Evolutionary conservation across 2,113 vertebrate genomes (phyloP), one percentile per base, ranked within the genome.

Genomic region (Leptocoma aspasia): DNA sequence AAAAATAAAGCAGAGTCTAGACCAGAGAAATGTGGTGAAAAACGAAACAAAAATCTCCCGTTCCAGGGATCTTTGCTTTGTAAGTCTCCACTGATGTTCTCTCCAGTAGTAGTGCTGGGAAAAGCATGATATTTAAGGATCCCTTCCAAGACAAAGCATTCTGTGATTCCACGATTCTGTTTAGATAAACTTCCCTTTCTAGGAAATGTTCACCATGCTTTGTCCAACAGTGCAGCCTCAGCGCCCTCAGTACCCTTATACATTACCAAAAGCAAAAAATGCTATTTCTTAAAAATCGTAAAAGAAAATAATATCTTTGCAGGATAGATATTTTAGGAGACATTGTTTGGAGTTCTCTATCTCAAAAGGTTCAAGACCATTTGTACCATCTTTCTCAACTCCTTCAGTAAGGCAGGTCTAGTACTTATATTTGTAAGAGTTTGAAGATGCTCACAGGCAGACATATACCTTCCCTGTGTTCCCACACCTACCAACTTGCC

Each of bases 1-100:
- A 92, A 94, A 97, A 88, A 96, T 93, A 84, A 96, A 92, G 84
- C 78, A 81, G 57, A 94, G 78, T 89, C 57, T 68, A 91, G 82
- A 94, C 33, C 22, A 88, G 53, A 92, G 82, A 75, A 63, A 87
- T 89, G 65, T 1, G 27, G 84, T 7, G 31, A 94, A 83, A 93
- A 92, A 84, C 39, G 5, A 82, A 82, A 70, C 71, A 95, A 73
- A 89, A 92, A 70, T 63, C 60, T 73, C n/a, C n/a, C n/a, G 56
- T 59, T 95, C 33, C 95, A 87, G 81, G 30, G 76, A 79, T 41
- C 35, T 57, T 79, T 76, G 37, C 33, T 93, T 87, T 49, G 18
- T 89, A 79, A 63, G 60, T 70, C 47, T 83, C 37, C 41, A 27
- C n/a, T n/a, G n/a, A n/a, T n/a, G n/a, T n/a, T n/a, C n/a, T n/a